These are phyloP conservation scores for Caranx ignobilis DNA, from an alignment of 2,113 vertebrate genomes.

Conservation along the genomic window DNA sequence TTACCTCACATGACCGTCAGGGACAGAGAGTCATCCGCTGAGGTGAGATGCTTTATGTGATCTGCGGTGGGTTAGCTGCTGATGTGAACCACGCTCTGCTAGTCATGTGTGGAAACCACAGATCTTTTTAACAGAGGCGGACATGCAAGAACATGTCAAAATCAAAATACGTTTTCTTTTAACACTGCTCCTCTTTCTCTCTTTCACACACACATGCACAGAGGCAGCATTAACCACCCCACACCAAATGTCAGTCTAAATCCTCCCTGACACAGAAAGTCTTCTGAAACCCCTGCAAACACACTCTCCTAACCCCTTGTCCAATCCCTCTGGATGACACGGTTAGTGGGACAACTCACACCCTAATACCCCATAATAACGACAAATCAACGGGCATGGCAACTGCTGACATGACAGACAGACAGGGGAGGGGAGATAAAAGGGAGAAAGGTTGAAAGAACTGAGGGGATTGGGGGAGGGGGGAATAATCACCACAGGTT, in stretches of 20 bases:
- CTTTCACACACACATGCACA: slow-evolving; percentile 20
- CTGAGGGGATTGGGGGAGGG: not conserved
- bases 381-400: slow-evolving; percentile 55
- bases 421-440: slow-evolving; percentile 43
- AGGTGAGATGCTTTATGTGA: not conserved
- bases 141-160: slow-evolving; percentile 37
- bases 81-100: slow-evolving; percentile 6
- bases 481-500: slow-evolving; percentile 45
- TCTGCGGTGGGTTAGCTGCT: slow-evolving; percentile 1
- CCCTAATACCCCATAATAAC: slow-evolving; percentile 69
- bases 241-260: slow-evolving; percentile 65
- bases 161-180: slow-evolving; percentile 16
- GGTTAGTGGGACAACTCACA: slow-evolving; percentile 59
- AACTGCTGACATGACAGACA: slow-evolving; percentile 64
- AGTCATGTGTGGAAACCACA: not conserved
- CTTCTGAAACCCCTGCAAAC: slow-evolving; percentile 60
- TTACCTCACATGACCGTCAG: not conserved
- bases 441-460: slow-evolving; percentile 47
- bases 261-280: slow-evolving; percentile 65
- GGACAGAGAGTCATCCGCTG: not conserved
- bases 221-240: slow-evolving; percentile 39
- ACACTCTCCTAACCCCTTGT: slow-evolving; percentile 60
- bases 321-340: slow-evolving; percentile 69
- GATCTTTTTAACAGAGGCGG: slow-evolving; percentile 6
- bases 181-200: not conserved